These are phyloP conservation scores for Hemibagrus wyckioides DNA, from an alignment of 2,113 vertebrate species.

Conservation along the genomic window DNA sequence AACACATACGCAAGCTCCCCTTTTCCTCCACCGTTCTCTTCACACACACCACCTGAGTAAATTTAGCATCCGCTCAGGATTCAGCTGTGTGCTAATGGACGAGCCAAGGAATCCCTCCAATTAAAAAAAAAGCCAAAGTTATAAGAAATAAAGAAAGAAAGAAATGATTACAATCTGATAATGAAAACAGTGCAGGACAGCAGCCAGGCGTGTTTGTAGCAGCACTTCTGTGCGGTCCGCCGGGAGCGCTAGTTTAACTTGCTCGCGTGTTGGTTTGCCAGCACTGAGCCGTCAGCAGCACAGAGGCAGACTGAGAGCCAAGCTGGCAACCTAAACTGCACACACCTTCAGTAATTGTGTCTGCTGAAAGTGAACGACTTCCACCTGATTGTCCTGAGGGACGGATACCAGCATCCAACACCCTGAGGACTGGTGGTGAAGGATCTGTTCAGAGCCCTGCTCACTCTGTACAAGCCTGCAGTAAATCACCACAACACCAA, in stretches of 20 bases:
- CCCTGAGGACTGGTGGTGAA: not conserved
- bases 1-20: slow-evolving; percentile 1
- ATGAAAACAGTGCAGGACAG: slow-evolving; percentile 2
- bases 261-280: slow-evolving; percentile 34
- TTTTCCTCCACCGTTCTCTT: not conserved
- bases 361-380: not conserved
- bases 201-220: slow-evolving; percentile 20
- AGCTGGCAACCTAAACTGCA: slow-evolving; percentile 9
- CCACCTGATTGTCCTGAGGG: not conserved
- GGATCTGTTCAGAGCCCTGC: not conserved
- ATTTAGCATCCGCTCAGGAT: slow-evolving; percentile 11
- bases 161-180: not conserved
- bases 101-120: slow-evolving; percentile 11
- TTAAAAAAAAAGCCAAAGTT: not conserved
- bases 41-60: not conserved
- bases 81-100: not conserved
- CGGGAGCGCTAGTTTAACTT: slow-evolving; percentile 30
- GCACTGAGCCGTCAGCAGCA: slow-evolving; percentile 36
- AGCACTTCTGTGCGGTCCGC: slow-evolving; percentile 25
- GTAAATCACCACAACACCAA: not conserved
- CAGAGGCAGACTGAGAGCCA: slow-evolving; percentile 7
- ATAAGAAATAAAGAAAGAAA: not conserved
- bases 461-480: not conserved
- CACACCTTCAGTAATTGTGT: slow-evolving; percentile 31
- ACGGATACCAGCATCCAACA: not conserved